Conservation (phyloP, 64 coral and sea anemone genomes). For the Montipora sp. region DNA sequence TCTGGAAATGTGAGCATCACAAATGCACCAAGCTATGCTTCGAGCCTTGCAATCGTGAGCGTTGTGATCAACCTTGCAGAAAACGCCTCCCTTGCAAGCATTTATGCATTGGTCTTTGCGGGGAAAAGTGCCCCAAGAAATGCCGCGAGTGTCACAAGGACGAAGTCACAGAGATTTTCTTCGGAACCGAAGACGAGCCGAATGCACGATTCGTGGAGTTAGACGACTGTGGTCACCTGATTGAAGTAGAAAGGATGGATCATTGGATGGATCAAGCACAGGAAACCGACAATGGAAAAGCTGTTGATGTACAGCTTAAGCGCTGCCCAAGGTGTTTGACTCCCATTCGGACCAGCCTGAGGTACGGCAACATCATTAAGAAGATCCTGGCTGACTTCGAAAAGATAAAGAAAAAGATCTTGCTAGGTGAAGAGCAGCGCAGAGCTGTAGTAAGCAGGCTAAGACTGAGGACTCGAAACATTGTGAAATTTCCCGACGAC, state of each 20-base stretch:
- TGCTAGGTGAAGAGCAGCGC: neutral
- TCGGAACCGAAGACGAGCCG: conserved; percentile 74
- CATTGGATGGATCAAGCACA: conserved; percentile 66
- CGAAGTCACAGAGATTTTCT: conserved; percentile 85
- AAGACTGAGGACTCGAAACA: neutral
- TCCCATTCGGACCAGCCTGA: conserved; percentile 54
- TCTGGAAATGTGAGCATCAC: conserved; percentile 56
- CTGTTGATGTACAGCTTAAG: conserved; percentile 45
- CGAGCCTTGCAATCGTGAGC: conserved; percentile 49
- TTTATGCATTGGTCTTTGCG: conserved; percentile 79
- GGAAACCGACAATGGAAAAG: neutral
- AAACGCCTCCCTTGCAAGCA: conserved; percentile 51
- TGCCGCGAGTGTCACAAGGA: conserved; percentile 85
- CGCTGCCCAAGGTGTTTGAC: conserved; percentile 56
- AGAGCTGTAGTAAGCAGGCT: neutral
- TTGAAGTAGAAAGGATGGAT: conserved; percentile 84
- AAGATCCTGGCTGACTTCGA: conserved; percentile 58
- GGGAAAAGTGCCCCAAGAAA: conserved; percentile 71
- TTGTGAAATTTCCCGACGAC: neutral
- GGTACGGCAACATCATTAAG: conserved; percentile 77
- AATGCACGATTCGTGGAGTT: conserved; percentile 83
- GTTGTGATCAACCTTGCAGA: conserved; percentile 63
- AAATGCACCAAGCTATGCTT: conserved; percentile 56
- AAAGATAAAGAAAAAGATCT: conserved; percentile 29
- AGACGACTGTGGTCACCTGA: conserved; percentile 77